Base-by-base conservation (phyloP, 2,113 vertebrate species). In the Pterocles orientalis region DNA sequence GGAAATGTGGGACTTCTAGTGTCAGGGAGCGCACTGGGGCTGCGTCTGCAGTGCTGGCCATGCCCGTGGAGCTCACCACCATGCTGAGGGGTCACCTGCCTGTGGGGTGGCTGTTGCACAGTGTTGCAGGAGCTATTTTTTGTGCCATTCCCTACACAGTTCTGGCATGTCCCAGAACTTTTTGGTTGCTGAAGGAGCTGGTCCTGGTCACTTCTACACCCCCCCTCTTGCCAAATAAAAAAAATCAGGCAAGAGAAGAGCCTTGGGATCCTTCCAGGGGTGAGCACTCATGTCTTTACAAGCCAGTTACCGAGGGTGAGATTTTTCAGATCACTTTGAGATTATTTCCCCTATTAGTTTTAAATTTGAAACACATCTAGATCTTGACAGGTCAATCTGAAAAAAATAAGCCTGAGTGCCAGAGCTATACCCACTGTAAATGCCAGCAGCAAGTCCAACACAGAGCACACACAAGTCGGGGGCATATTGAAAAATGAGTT, bases 181-280 rank as follows among this genome's bases (percentile, higher is more conserved):
- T 41, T 17, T 1, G 0, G 21, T 16, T 7, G 9, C 66, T 36
- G 73, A 13, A 71, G n/a, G 15, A 71, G 57, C 19, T 18, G 9
- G 31, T 45, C 33, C 56, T n/a, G 25, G 0, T 18, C 9, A 1
- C 11, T 39, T 48, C 72, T 28, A 0, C 0, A 72, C 25, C 1
- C 75, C 43, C 36, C 7, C 18, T 43, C 70, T 33, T 53, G 18
- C 24, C 33, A 50, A 43, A 23, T 9, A 39, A 41, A 23, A 33
- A 29, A 47, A 26, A 39, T 15, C 23, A 23, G 26, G 28, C 18
- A 36, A 43, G 39, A 41, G 39, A 41, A 41, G 31, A 50, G 19
- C 18, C 41, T 86, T 48, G 50, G 28, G 21, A 41, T 58, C 10
- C 12, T 62, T 28, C 14, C 31, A 15, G 61, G 18, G 3, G 8